Evolutionary conservation across 2,888 invertebrate species (phyloP).

Genomic region (Hylaea fasciaria): DNA sequence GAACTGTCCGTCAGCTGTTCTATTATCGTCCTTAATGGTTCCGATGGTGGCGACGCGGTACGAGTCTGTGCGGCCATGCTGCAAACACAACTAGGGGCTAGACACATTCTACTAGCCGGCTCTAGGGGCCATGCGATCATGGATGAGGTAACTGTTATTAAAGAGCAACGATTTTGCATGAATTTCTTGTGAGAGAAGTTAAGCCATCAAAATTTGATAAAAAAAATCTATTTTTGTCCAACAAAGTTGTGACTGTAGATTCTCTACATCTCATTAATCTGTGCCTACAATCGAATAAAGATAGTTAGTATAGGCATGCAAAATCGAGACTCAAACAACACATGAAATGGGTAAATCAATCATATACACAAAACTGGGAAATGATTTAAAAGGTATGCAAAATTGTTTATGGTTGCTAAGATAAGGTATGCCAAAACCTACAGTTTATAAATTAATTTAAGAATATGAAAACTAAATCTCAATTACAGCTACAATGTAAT

Average conservation of each 20-base stretch:
- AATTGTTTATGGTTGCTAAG: slow-evolving; percentile 15
- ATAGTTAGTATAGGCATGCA: slow-evolving; percentile 46
- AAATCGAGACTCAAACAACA: slow-evolving; percentile 53
- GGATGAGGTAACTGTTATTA: slow-evolving; percentile 58
- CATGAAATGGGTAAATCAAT: slow-evolving; percentile 39
- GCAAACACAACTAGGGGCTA: slow-evolving; percentile 86
- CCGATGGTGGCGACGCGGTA: slow-evolving; percentile 98
- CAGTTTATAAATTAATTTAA: slow-evolving; percentile 5
- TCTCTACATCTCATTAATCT: no score
- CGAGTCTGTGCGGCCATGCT: slow-evolving; percentile 98
- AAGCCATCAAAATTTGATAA: no score
- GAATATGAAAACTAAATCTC: slow-evolving; percentile 8
- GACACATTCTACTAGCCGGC: slow-evolving; percentile 82
- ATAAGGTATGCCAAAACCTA: slow-evolving; percentile 16
- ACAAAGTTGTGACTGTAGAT: no score
- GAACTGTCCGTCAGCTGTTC: slow-evolving; percentile 96
- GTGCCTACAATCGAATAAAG: neutral
- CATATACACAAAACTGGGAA: slow-evolving; percentile 17
- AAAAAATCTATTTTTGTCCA: no score
- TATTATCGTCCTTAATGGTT: slow-evolving; percentile 96
- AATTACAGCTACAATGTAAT: slow-evolving; percentile 20
- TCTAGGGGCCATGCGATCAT: slow-evolving; percentile 78
- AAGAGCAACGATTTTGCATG: slow-evolving; percentile 57
- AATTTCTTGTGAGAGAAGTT: neutral
- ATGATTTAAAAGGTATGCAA: neutral